Evolutionary conservation across 2,113 vertebrate species (phyloP).

Genomic region (Acinonyx jubatus): DNA sequence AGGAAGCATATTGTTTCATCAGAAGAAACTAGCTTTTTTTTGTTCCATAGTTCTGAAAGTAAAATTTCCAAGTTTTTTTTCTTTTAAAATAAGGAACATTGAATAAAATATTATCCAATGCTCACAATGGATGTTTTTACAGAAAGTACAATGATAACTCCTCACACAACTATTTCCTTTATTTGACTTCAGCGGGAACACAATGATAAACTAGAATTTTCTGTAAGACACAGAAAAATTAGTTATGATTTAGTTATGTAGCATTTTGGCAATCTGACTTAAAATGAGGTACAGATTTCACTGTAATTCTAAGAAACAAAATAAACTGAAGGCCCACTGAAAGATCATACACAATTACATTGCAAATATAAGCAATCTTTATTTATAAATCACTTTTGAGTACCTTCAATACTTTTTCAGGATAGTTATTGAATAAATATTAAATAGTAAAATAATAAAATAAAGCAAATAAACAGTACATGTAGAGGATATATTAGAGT

Average conservation of each 20-base stretch:
- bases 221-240: background rate
- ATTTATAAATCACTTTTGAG: background rate
- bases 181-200: background rate
- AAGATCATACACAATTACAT: background rate
- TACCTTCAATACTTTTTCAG: background rate
- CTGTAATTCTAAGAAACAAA: slow-evolving; percentile 10
- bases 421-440: background rate
- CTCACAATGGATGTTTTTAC: background rate
- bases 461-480: background rate
- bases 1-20: background rate
- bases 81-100: slow-evolving; percentile 17
- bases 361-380: background rate
- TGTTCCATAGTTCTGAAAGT: background rate
- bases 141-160: background rate
- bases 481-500: background rate
- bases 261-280: background rate
- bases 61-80: background rate
- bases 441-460: background rate
- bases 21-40: background rate
- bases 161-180: background rate
- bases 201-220: background rate
- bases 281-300: background rate
- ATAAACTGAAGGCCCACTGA: background rate
- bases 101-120: background rate
- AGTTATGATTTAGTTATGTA: background rate